Conservation (phyloP, 2,888 invertebrate genomes). For the Machimus rusticus region DNA sequence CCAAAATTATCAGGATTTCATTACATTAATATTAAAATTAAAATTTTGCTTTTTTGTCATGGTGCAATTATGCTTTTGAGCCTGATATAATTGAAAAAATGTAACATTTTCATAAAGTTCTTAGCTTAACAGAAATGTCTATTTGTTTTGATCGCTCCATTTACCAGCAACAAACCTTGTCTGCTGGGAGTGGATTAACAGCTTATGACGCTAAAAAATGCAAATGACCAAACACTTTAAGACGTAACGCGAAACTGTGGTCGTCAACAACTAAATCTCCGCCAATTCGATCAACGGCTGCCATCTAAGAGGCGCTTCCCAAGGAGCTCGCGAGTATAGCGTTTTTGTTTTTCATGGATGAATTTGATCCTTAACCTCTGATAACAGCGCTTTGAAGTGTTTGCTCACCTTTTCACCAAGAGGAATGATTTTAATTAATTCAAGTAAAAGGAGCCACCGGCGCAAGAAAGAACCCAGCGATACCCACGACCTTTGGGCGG, state of each 20-base stretch:
- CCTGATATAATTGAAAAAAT: too few species aligned
- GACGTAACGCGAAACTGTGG: not conserved
- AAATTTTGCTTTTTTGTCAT: too few species aligned
- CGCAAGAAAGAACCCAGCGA: not conserved
- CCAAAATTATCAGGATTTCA: too few species aligned
- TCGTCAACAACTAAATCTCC: not conserved
- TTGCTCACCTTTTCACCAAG: conserved; percentile 34
- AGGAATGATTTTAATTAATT: conserved; percentile 41
- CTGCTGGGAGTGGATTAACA: not conserved
- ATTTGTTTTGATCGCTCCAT: not conserved
- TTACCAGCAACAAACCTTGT: not conserved
- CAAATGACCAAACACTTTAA: not conserved
- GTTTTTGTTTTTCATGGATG: conserved; percentile 4
- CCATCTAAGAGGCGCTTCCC: not conserved
- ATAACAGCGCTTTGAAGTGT: conserved; percentile 34
- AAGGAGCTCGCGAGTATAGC: not conserved
- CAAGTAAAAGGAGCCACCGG: conserved; percentile 22
- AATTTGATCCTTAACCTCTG: conserved; percentile 32
- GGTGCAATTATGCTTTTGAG: too few species aligned
- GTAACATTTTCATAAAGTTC: not conserved
- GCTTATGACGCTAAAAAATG: not conserved
- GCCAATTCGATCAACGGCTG: not conserved
- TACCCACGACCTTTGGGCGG: conserved; percentile 22
- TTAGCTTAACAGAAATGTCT: not conserved
- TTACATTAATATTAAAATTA: too few species aligned